Base-by-base conservation (phyloP, 2,888 invertebrate genomes). In the Athripsodes cinereus region DNA sequence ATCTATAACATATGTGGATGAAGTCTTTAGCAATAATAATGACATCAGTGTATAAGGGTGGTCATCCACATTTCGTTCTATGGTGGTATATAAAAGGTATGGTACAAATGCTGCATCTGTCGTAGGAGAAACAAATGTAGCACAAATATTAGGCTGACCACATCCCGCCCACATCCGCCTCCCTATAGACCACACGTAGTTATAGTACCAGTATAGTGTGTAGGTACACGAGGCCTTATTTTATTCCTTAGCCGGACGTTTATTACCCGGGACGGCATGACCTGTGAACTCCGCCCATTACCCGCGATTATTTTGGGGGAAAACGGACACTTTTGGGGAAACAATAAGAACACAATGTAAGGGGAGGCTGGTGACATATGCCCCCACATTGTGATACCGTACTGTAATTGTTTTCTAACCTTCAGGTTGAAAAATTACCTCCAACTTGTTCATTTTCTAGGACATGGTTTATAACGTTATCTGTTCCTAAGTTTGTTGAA, bases 281-380 rank as follows among this genome's bases (percentile, higher is more conserved):
- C 62, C 62, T 59, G 49, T 55, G 63, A 51, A 57, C 63, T 52
- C 59, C 61, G 61, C 62, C 62, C 60, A 60, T 60, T 51, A 53
- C 55, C 53, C 55, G 50, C 54, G 57, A 57, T 51, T 60, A 57
- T 57, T 57, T 57, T 54, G 54, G 57, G 60, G 60, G 60, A 55
- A 52, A 55, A 51, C 31, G 40, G 52, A 44, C 60, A 54, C 47
- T 49, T 53, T 59, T 50, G 35, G 59, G 59, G 59, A 59, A 59
- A 59, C 59, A 56, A 59, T 59, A 56, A 53, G 59, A 51, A 3
- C 51, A 13, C n/a, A 21, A 46, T 21, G 46, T 31, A 18, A 22
- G 31, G 35, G 50, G 55, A 49, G 20, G 20, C 46, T 22, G 6
- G 40, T 26, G 26, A 57, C 50, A 57, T 57, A 57, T 53, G 57